phyloP scores from a whole-genome alignment of 2,888 invertebrate species.

The Ceriagrion tenellum region DNA sequence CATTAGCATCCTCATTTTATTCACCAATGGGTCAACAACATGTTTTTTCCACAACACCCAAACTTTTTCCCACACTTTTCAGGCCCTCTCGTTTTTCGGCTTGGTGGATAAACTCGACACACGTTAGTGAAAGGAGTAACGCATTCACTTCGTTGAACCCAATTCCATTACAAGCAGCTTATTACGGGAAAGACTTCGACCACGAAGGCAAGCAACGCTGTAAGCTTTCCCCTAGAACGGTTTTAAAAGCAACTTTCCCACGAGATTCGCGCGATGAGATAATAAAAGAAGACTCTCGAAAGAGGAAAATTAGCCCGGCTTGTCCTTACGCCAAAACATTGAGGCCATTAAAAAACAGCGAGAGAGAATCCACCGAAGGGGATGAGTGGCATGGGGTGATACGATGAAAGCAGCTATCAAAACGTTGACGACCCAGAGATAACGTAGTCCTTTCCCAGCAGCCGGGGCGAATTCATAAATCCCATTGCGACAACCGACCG shows the following conservation, averaged over 20 bases:
- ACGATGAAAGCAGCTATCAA: background rate
- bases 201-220: background rate
- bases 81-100: too few species aligned
- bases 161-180: too few species aligned
- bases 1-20: too few species aligned
- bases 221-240: background rate
- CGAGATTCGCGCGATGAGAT: background rate
- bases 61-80: too few species aligned
- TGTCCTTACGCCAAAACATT: background rate
- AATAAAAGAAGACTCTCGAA: background rate
- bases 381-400: background rate
- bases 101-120: background rate
- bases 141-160: too few species aligned
- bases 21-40: too few species aligned
- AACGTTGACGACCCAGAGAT: background rate
- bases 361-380: background rate
- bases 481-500: background rate
- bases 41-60: too few species aligned
- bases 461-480: background rate
- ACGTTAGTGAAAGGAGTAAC: background rate
- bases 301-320: background rate
- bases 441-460: background rate
- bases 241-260: background rate
- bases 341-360: background rate
- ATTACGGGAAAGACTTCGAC: background rate